These are phyloP conservation scores for Nasonovia ribisnigri DNA, from an alignment of 2,888 invertebrate genomes.

Conservation along the genomic window DNA sequence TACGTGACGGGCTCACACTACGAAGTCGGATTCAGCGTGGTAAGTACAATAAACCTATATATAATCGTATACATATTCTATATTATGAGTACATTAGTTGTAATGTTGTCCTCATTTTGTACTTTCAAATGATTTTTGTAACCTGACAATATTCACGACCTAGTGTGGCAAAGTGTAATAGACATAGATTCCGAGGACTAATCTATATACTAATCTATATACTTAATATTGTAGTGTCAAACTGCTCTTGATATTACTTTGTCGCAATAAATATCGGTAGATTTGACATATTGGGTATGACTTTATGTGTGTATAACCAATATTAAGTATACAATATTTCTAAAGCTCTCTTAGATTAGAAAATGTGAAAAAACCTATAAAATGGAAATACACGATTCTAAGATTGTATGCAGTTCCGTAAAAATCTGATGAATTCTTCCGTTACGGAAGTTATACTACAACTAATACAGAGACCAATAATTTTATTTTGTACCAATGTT, in stretches of 20 bases:
- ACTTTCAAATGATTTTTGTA: background rate
- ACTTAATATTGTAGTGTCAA: background rate
- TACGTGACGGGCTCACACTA: constrained; percentile 85
- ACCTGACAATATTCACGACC: background rate
- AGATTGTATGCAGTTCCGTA: background rate
- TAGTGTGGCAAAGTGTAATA: background rate
- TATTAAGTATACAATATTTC: background rate
- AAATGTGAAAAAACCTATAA: background rate
- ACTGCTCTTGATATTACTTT: background rate
- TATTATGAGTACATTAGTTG: background rate
- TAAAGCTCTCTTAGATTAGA: background rate
- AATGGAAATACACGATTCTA: background rate
- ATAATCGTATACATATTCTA: background rate
- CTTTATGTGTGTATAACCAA: background rate
- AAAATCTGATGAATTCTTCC: background rate
- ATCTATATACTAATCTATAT: too few relatives aligned
- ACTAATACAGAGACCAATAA: background rate
- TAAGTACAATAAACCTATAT: constrained; percentile 73
- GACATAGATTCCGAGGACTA: background rate
- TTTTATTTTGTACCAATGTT: background rate
- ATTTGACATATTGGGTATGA: background rate
- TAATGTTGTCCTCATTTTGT: background rate
- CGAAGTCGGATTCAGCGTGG: constrained; percentile 88
- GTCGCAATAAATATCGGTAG: background rate
- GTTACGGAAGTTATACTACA: background rate